Percentiles rank a stretch among this genome's conserved stretches.
Evolutionary conservation across 2,797 vertebrate genomes (phyloP).

Genomic region (Scolopax bukidnonensis): DNA sequence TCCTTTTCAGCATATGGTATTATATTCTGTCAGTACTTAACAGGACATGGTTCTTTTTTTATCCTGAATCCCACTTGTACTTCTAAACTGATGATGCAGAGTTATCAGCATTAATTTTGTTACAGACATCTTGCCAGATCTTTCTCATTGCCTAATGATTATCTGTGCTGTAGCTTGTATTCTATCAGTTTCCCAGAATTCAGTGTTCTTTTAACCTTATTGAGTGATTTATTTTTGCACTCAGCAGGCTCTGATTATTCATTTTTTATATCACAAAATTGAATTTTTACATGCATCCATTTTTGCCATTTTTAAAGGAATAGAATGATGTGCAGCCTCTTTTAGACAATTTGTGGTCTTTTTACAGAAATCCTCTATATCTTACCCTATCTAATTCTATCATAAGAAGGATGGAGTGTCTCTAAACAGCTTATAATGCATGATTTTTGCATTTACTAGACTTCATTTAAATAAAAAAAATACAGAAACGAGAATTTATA

Average conservation of each 20-base stretch:
- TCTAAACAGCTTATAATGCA: neutral
- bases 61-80: conserved; percentile 56
- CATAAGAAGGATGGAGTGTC: neutral
- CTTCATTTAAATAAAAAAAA: neutral
- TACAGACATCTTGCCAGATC: conserved; percentile 61
- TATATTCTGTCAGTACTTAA: conserved; percentile 52
- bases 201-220: conserved; percentile 52
- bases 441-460: neutral
- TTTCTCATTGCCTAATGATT: conserved; percentile 52
- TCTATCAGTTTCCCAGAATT: conserved; percentile 58
- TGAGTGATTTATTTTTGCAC: conserved; percentile 57
- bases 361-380: neutral
- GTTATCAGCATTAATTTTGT: conserved; percentile 59
- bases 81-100: conserved; percentile 64
- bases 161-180: conserved; percentile 39
- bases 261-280: neutral
- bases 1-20: conserved; percentile 43
- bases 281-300: neutral
- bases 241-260: conserved; percentile 22
- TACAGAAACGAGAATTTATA: neutral
- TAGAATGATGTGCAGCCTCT: neutral
- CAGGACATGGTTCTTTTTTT: conserved; percentile 58
- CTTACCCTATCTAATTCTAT: neutral
- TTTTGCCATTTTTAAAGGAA: conserved; percentile 6
- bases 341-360: neutral